A percentile compares a stretch with the other conserved stretches of the same genome.
phyloP scores from a whole-genome alignment of 2,888 invertebrate species.

The Parnassius orleans region DNA sequence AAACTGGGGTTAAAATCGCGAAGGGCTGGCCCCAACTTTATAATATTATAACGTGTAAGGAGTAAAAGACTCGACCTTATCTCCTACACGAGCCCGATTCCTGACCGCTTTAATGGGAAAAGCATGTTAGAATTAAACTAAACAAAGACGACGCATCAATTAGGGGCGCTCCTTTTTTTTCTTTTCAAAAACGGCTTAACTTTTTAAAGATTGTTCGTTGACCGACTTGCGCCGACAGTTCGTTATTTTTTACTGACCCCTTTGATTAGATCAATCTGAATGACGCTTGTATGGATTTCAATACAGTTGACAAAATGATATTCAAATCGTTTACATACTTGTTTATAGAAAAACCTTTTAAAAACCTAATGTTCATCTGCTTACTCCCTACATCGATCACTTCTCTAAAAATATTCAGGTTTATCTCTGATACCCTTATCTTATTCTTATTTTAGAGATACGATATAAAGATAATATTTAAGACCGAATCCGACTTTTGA shows the following conservation, averaged over 20 bases:
- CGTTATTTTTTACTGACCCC: slow-evolving; percentile 72
- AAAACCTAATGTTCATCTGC: slow-evolving; percentile 6
- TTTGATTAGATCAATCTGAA: slow-evolving; percentile 78
- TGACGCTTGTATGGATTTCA: slow-evolving; percentile 75
- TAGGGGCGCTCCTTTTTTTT: slow-evolving; percentile 65
- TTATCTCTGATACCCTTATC: slow-evolving; percentile 15
- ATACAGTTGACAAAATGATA: slow-evolving; percentile 71
- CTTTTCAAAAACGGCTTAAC: slow-evolving; percentile 69
- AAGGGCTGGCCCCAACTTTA: slow-evolving; percentile 58
- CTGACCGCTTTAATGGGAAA: slow-evolving; percentile 82
- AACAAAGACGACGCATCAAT: slow-evolving; percentile 82
- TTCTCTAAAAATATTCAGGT: slow-evolving; percentile 24
- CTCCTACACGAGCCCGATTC: slow-evolving; percentile 71
- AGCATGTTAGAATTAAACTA: slow-evolving; percentile 82
- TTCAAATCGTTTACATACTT: slow-evolving; percentile 50
- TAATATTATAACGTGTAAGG: slow-evolving; percentile 79
- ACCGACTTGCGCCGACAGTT: slow-evolving; percentile 64
- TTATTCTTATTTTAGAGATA: slow-evolving; percentile 21
- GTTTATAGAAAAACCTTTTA: slow-evolving; percentile 18
- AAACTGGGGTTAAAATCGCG: slow-evolving; percentile 65
- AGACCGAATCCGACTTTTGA: slow-evolving; percentile 25
- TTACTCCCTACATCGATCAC: slow-evolving; percentile 10
- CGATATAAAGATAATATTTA: slow-evolving; percentile 25
- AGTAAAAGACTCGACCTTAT: slow-evolving; percentile 78
- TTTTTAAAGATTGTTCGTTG: slow-evolving; percentile 74